phyloP scores from a whole-genome alignment of 2,797 vertebrate species.

The Stomatorhinus walkeri region DNA sequence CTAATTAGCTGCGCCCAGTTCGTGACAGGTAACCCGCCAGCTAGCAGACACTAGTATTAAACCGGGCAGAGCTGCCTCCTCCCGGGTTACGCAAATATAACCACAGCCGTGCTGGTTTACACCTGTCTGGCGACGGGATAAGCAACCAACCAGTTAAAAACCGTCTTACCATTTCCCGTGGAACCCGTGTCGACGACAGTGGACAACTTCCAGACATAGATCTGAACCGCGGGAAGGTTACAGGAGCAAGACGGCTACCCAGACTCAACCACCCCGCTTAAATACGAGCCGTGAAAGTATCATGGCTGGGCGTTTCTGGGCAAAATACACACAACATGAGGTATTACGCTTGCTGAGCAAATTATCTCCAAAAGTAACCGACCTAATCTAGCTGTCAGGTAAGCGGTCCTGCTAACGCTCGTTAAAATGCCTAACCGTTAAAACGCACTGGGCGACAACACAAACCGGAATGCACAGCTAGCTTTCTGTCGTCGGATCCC shows the following conservation, averaged over 20 bases:
- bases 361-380: not conserved
- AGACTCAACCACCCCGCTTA: not conserved
- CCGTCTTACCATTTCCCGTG: slow-evolving; percentile 46
- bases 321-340: not conserved
- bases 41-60: not conserved
- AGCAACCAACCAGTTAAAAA: not conserved
- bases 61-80: not conserved
- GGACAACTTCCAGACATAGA: slow-evolving; percentile 16
- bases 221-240: not conserved
- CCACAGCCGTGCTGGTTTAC: not conserved
- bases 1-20: not conserved
- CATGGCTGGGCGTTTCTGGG: not conserved
- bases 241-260: not conserved
- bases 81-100: not conserved
- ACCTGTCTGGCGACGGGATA: not conserved
- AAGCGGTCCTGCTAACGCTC: not conserved
- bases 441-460: not conserved
- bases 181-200: slow-evolving; percentile 31
- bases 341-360: not conserved
- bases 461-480: not conserved
- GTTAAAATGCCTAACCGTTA: not conserved
- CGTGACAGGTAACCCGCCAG: not conserved
- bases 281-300: not conserved
- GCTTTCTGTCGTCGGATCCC: not conserved
- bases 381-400: not conserved